A percentile compares a stretch with the other conserved stretches of the same genome.
Conservation (phyloP, 2,888 invertebrate species). For the Acheta domesticus region DNA sequence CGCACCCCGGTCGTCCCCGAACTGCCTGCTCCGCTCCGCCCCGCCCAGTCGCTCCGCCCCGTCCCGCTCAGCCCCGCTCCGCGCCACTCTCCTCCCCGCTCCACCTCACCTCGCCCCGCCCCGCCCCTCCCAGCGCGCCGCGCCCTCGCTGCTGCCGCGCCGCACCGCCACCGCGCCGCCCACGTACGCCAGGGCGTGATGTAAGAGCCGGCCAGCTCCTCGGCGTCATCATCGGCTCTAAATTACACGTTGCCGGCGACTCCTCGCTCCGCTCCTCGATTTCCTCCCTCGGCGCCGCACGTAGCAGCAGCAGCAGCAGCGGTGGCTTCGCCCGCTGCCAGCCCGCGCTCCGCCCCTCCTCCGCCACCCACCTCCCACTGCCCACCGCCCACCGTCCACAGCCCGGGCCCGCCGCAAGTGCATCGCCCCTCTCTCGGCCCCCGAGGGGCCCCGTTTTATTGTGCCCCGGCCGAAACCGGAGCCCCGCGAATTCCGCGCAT, state of each 20-base stretch:
- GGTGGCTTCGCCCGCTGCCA: not conserved
- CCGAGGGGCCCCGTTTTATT: not conserved
- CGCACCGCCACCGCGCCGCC: not conserved
- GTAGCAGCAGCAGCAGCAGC: too few species aligned
- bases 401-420: not conserved
- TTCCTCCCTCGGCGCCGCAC: not conserved
- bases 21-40: not conserved
- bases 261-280: not conserved
- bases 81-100: not conserved
- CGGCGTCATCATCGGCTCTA: conserved; percentile 18
- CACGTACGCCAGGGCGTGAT: not conserved
- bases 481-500: not conserved
- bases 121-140: not conserved
- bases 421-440: not conserved
- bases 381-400: not conserved
- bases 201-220: not conserved
- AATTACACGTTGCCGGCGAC: conserved; percentile 1
- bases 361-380: not conserved
- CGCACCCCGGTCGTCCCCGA: not conserved
- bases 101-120: not conserved
- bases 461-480: not conserved
- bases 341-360: not conserved
- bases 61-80: not conserved
- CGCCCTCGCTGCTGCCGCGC: not conserved
- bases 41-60: not conserved